Base-by-base conservation (phyloP, 92 coral and sea anemone genomes). In the Zoanthus sansibaricus region DNA sequence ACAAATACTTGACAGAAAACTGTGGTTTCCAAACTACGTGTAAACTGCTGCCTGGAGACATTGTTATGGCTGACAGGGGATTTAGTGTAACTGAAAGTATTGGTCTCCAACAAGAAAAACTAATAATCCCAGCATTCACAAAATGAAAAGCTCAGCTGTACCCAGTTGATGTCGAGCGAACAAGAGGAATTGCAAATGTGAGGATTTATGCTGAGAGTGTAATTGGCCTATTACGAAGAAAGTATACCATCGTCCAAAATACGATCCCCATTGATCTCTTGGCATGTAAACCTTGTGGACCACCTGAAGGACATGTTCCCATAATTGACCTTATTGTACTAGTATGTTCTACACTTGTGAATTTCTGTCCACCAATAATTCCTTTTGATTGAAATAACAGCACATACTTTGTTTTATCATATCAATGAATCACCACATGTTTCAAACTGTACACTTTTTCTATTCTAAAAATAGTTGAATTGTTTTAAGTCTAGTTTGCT, bases 161-260 rank as follows among this genome's bases (percentile, higher is more conserved):
- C 15, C 18, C 69, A 15, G 25, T 61, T 61, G 69, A 61, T 61
- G 17, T 61, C 4, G 69, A 61, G 25, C 11, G 15, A 9, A 74
- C 83, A 62, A 2, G 18, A 31, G 70, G 68, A 20, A 52, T 78
- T 16, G 83, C 83, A 15, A 55, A 33, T 15, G 48, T 78, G 3
- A 7, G 83, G 18, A 52, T 78, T 9, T 71, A 78, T 42, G 68
- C 3, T 9, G 83, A 78, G 20, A 3, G 44, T 3, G 83, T 78
- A 21, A 78, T 78, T 78, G 72, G 83, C 5, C 46, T 78, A 11
- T 47, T 78, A 15, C 62, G 21, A 11, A 52, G 71, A 18, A 71
- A 77, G 37, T 86, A 86, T 48, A 25, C 82, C 25, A 86, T 86
- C 25, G 25, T 25, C 25, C 25, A 25, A 25, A 25, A 25, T 25